phyloP scores from a whole-genome alignment of 1,140 invertebrate species.

The Drosophila triauraria region DNA sequence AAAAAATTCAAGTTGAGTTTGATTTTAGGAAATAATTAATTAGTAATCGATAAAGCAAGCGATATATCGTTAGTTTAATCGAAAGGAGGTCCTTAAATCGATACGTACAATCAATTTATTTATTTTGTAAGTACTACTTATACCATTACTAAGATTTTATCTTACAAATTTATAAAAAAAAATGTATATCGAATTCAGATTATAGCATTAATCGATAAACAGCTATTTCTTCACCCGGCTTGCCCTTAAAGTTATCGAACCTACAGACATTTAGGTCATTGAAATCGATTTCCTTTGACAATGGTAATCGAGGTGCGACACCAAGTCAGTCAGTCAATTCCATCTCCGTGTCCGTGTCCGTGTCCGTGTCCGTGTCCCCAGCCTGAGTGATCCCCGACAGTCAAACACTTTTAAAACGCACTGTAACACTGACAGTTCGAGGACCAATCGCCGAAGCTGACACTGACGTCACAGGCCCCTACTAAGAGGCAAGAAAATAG shows the following conservation, averaged over 20 bases:
- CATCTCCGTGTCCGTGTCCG: not conserved
- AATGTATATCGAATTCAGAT: no score
- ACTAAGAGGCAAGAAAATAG: slow-evolving; percentile 8
- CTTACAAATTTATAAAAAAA: no score
- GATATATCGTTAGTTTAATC: no score
- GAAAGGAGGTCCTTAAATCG: no score
- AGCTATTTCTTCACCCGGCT: not conserved
- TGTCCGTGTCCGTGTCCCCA: not conserved
- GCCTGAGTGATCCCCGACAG: slow-evolving; percentile 4
- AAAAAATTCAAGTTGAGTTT: no score
- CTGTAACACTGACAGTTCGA: slow-evolving; percentile 21
- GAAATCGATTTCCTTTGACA: not conserved
- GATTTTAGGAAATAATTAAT: no score
- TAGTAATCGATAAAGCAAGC: no score
- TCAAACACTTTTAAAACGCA: slow-evolving; percentile 22
- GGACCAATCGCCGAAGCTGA: slow-evolving; percentile 1
- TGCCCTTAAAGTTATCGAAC: not conserved
- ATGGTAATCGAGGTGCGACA: not conserved
- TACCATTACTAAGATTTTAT: no score
- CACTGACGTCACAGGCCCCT: slow-evolving; percentile 37
- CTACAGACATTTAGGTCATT: not conserved
- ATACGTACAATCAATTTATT: no score
- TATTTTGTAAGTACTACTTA: no score
- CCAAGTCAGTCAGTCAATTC: not conserved
- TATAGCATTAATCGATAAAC: no score